Evolutionary conservation across 2,888 invertebrate genomes (phyloP).

Genomic region (Glomeris marginata): DNA sequence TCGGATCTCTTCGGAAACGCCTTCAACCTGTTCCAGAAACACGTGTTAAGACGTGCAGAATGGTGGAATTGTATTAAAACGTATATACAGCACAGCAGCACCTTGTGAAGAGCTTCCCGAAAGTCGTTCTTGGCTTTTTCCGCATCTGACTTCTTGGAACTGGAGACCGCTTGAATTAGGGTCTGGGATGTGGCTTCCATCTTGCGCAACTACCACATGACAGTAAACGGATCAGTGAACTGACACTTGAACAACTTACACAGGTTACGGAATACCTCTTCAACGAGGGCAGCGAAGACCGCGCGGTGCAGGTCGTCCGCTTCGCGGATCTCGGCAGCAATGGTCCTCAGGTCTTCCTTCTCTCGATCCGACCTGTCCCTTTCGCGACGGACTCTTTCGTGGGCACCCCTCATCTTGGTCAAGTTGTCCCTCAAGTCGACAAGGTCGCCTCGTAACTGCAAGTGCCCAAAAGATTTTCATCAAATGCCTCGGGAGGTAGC

Average conservation of each 20-base stretch:
- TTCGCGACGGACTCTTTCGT: conserved; percentile 75
- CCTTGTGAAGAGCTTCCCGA: conserved; percentile 9
- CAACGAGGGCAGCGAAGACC: conserved; percentile 5
- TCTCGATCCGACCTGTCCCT: conserved; percentile 60
- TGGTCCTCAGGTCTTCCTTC: conserved; percentile 18
- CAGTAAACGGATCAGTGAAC: background rate
- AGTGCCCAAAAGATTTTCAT: conserved; percentile 12
- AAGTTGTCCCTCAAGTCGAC: conserved; percentile 79
- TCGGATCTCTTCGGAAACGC: no score
- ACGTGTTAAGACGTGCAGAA: no score
- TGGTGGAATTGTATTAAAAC: no score
- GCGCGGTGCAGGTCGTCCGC: conserved; percentile 2
- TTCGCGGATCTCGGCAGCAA: conserved; percentile 7
- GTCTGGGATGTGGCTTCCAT: conserved; percentile 7
- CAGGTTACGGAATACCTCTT: conserved; percentile 5
- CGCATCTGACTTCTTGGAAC: background rate
- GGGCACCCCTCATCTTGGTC: conserved; percentile 75
- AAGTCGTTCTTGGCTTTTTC: conserved; percentile 8
- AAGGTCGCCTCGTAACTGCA: conserved; percentile 68
- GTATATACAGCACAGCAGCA: no score
- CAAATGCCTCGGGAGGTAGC: no score
- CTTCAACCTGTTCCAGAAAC: no score
- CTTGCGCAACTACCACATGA: conserved; percentile 7
- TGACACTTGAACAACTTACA: background rate
- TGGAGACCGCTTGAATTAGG: background rate